Evolutionary conservation across 2,797 vertebrate genomes (phyloP).

Genomic region (Odontamblyopus lacepedii): DNA sequence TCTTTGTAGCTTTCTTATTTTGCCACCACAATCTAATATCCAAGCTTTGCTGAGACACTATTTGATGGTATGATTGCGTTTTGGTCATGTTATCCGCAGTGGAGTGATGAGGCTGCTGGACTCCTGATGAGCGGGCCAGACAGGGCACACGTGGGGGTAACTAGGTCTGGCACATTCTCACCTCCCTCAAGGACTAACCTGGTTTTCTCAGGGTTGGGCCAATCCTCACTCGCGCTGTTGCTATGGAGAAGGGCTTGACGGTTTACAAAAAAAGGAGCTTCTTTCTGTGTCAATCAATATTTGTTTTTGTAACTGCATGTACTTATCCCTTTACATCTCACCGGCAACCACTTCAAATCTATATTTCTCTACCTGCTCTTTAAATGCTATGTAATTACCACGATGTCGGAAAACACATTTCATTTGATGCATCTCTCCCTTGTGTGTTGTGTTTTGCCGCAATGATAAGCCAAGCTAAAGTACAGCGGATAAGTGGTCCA

Average conservation of each 20-base stretch:
- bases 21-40: conserved; percentile 35
- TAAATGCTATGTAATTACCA: conserved; percentile 44
- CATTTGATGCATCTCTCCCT: conserved; percentile 48
- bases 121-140: conserved; percentile 47
- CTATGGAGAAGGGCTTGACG: conserved; percentile 46
- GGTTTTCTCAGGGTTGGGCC: conserved; percentile 69
- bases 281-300: conserved; percentile 19
- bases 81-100: conserved; percentile 5
- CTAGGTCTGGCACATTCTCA: conserved; percentile 67
- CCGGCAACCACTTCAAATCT: conserved; percentile 26
- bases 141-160: conserved; percentile 63
- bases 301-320: conserved; percentile 8
- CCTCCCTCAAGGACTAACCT: conserved; percentile 73
- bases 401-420: conserved; percentile 44
- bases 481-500: conserved; percentile 59
- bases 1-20: conserved; percentile 22
- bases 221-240: conserved; percentile 59
- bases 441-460: conserved; percentile 47
- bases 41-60: conserved; percentile 41
- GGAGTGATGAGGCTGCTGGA: conserved; percentile 23
- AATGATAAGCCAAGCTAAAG: conserved; percentile 48
- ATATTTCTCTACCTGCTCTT: conserved; percentile 20
- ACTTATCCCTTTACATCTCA: conserved; percentile 8
- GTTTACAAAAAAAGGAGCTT: conserved; percentile 2
- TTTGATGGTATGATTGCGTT: conserved; percentile 36